Percentiles rank a stretch among this genome's conserved stretches.
These are phyloP conservation scores for Agrotis exclamationis DNA, from an alignment of 2,888 invertebrate genomes.

Conservation along the genomic window DNA sequence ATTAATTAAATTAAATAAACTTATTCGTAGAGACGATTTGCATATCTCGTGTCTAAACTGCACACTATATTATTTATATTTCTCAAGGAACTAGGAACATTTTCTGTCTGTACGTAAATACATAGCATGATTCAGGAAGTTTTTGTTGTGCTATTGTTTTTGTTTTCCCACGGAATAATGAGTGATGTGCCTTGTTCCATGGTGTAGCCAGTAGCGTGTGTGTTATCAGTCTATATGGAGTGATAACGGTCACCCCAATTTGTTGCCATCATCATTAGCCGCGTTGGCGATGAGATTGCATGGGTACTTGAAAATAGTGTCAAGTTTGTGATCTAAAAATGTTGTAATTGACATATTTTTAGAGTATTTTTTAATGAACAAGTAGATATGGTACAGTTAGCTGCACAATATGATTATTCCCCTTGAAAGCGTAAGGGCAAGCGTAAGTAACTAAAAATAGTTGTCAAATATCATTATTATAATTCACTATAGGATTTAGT, in stretches of 20 bases:
- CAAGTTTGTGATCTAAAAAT: constrained; percentile 59
- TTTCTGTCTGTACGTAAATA: constrained; percentile 48
- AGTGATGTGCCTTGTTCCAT: constrained; percentile 34
- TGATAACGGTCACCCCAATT: constrained; percentile 72
- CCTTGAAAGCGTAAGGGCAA: no score
- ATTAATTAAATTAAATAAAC: constrained; percentile 38
- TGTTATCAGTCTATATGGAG: constrained; percentile 69
- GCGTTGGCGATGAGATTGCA: constrained; percentile 56
- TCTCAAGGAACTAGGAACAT: constrained; percentile 75
- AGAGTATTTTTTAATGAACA: neutral
- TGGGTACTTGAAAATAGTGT: constrained; percentile 53
- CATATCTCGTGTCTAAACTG: constrained; percentile 48
- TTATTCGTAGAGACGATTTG: constrained; percentile 45
- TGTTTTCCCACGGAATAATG: constrained; percentile 62
- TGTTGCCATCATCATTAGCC: constrained; percentile 73
- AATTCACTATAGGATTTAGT: no score
- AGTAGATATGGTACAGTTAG: no score
- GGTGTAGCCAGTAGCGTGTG: constrained; percentile 38
- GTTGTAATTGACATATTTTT: constrained; percentile 14
- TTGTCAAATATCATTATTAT: neutral
- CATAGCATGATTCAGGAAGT: constrained; percentile 64
- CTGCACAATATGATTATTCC: no score
- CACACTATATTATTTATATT: constrained; percentile 54
- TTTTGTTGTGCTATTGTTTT: constrained; percentile 59
- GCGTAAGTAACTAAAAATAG: no score